phyloP scores from a whole-genome alignment of 1,140 invertebrate species.

The Metopolophium dirhodum region DNA sequence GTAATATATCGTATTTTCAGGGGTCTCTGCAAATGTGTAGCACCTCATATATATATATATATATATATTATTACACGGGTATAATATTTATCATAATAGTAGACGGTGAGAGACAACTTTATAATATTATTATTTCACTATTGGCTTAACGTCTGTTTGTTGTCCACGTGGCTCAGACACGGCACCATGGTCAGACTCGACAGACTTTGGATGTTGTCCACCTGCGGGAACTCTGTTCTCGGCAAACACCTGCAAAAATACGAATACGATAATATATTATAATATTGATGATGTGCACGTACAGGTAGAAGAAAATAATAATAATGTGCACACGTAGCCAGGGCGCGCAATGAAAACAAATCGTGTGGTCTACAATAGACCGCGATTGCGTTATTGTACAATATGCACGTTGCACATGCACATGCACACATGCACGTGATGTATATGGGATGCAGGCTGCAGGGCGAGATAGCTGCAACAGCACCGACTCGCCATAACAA shows the following conservation, averaged over 20 bases:
- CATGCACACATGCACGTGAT: too few relatives aligned
- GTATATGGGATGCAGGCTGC: too few relatives aligned
- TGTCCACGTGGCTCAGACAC: constrained; percentile 58
- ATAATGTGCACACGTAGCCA: neutral
- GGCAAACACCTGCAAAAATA: constrained; percentile 57
- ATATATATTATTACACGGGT: neutral
- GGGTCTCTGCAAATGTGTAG: neutral
- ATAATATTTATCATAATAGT: neutral
- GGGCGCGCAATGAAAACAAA: neutral
- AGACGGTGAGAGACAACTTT: neutral
- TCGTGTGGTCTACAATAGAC: neutral
- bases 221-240: constrained; percentile 59
- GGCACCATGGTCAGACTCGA: constrained; percentile 60
- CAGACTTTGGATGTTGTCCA: constrained; percentile 59
- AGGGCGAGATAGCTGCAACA: too few relatives aligned
- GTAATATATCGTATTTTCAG: constrained; percentile 3
- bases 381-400: neutral
- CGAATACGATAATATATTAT: too few relatives aligned
- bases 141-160: constrained; percentile 52
- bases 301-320: neutral
- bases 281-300: too few relatives aligned
- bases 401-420: too few relatives aligned
- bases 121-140: neutral
- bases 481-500: too few relatives aligned
- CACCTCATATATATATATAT: neutral